Base-by-base conservation (phyloP, 1,140 invertebrate species). In the Cataglyphis hispanica region DNA sequence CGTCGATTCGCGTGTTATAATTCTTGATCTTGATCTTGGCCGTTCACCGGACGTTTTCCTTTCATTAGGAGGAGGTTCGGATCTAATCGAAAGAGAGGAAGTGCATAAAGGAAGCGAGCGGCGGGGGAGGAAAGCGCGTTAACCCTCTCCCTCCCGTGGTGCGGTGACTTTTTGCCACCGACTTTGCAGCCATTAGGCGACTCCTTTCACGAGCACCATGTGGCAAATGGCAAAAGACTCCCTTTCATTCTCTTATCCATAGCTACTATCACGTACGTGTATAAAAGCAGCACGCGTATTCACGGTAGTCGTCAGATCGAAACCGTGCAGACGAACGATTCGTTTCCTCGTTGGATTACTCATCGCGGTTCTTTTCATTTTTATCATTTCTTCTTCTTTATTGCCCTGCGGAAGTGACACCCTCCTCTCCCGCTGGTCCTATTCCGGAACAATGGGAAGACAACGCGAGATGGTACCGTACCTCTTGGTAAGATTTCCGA, bases 181-280 rank as follows among this genome's bases (percentile, higher is more conserved):
- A 7, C 4, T 50, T 50, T 50, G 75, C 60, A 53, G 22, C 75
- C 16, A 89, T 89, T 89, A 87, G 4, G 25, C 78, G 40, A 37
- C 64, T 85, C 89, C 89, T 90, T 90, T 90, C 89, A 90, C 89
- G 72, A 72, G 72, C 43, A 16, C 43, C 43, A 46, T 64, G 40
- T 40, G 46, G 11, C 27, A 61, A 53, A 58, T 84, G 74, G 78
- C 84, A 75, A 90, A 86, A 86, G 84, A 74, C 69, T 91, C 86
- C 90, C 90, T 91, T 91, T 91, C 90, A 89, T 91, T 91, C 90
- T 91, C 90, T 91, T 89, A 90, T 90, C 83, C 88, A 50, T 40
- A 25, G 64, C 72, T 87, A 63, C 60, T 86, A 89, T 90, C 85
- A 83, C 76, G 72, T 85, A 84, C 75, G 50, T 89, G 84, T 83